A percentile compares a stretch with the other conserved stretches of the same genome.
Evolutionary conservation across 2,113 vertebrate genomes (phyloP).

Genomic region (Dipodomys ordii): DNA sequence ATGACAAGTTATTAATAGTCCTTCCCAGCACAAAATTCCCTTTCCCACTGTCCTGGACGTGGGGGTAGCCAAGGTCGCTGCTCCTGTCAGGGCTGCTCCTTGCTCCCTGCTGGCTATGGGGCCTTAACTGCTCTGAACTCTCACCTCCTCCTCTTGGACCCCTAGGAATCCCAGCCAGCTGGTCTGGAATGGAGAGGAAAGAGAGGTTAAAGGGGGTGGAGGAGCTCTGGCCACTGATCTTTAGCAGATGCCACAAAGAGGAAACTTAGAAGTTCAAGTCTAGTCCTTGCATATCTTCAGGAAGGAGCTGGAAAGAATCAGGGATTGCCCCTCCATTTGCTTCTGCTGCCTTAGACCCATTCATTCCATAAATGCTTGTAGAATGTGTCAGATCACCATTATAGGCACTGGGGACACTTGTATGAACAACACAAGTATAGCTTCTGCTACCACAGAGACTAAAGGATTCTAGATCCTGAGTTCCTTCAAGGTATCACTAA

Average conservation of each 20-base stretch:
- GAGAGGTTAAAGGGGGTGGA: neutral
- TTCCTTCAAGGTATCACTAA: neutral
- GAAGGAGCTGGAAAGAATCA: neutral
- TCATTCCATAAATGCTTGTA: neutral
- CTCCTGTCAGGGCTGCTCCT: neutral
- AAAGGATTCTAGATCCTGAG: neutral
- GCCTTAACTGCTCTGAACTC: neutral
- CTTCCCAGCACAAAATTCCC: conserved; percentile 70
- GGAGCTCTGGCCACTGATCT: neutral
- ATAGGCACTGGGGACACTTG: neutral
- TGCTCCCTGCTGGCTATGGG: conserved; percentile 14
- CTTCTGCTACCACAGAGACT: neutral
- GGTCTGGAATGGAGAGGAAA: neutral
- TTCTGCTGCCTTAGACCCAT: neutral
- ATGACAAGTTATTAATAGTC: conserved; percentile 78
- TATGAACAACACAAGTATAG: neutral
- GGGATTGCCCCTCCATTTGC: neutral
- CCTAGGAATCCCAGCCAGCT: conserved; percentile 6
- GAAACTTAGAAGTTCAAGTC: neutral
- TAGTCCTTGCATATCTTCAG: neutral
- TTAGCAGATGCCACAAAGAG: neutral
- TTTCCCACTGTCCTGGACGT: neutral
- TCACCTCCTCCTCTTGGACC: neutral
- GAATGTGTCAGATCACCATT: too few relatives aligned
- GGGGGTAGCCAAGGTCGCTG: neutral